Evolutionary conservation across 2,888 invertebrate species (phyloP).

Genomic region (Tupiocoris notatus): DNA sequence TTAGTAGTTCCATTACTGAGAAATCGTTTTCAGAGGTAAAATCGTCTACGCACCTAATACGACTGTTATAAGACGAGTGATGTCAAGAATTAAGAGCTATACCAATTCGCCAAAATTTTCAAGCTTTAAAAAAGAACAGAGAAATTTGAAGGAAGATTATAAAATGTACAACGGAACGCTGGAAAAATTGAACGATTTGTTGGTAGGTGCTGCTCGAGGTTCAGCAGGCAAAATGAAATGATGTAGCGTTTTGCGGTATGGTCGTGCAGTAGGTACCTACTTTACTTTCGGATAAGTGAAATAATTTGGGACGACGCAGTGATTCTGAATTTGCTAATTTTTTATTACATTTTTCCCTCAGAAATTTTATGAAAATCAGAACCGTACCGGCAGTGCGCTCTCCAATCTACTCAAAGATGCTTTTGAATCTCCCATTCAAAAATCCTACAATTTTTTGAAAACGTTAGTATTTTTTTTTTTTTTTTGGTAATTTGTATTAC

Average conservation of each 20-base stretch:
- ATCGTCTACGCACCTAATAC: slow-evolving; percentile 72
- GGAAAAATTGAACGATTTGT: slow-evolving; percentile 3
- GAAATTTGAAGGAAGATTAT: slow-evolving; percentile 17
- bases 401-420: slow-evolving; percentile 11
- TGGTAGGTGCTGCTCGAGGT: background rate
- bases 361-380: slow-evolving; percentile 18
- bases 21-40: slow-evolving; percentile 68
- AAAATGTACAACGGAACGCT: slow-evolving; percentile 1
- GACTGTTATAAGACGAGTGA: slow-evolving; percentile 60
- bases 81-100: slow-evolving; percentile 57
- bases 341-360: background rate
- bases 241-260: too few relatives aligned
- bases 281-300: too few relatives aligned
- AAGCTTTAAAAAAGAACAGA: slow-evolving; percentile 15
- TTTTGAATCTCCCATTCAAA: slow-evolving; percentile 16
- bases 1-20: background rate
- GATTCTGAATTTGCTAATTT: too few relatives aligned
- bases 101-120: slow-evolving; percentile 16
- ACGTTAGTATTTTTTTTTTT: too few relatives aligned
- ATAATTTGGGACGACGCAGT: too few relatives aligned
- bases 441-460: slow-evolving; percentile 13
- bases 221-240: too few relatives aligned
- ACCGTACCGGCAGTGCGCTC: background rate
- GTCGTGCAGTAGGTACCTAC: too few relatives aligned
- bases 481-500: too few relatives aligned